Percentiles rank a stretch among this genome's conserved stretches.
phyloP scores from a whole-genome alignment of 2,113 vertebrate genomes.

The Pseudopodoces humilis region DNA sequence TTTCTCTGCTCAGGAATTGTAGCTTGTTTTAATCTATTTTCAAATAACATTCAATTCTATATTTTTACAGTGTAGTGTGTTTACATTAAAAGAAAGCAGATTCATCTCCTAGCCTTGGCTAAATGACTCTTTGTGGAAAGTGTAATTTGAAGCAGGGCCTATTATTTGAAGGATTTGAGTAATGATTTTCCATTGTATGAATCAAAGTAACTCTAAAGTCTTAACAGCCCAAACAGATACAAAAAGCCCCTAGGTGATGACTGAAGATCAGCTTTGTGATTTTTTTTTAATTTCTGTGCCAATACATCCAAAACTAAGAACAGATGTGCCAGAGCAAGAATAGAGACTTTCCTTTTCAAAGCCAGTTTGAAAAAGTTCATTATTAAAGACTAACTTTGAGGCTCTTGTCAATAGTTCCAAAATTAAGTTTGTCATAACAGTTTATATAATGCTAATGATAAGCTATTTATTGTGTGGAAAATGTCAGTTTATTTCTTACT shows the following conservation, averaged over 20 bases:
- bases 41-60: not conserved
- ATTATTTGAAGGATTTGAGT: not conserved
- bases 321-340: not conserved
- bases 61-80: not conserved
- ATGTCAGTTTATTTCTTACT: conserved; percentile 27
- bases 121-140: not conserved
- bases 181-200: not conserved
- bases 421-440: conserved; percentile 32
- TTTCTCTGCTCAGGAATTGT: not conserved
- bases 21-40: not conserved
- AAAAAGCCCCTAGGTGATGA: not conserved
- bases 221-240: not conserved
- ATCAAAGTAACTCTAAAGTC: not conserved
- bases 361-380: not conserved
- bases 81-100: not conserved
- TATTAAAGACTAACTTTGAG: conserved; percentile 33
- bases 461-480: conserved; percentile 44
- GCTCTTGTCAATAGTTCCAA: conserved; percentile 30
- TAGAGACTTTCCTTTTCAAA: not conserved
- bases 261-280: not conserved
- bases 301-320: not conserved
- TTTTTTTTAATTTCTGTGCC: not conserved
- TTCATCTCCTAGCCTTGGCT: not conserved
- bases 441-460: conserved; percentile 43
- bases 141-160: not conserved